Conservation (phyloP, 1,140 invertebrate species). For the Pentalonia nigronervosa region DNA sequence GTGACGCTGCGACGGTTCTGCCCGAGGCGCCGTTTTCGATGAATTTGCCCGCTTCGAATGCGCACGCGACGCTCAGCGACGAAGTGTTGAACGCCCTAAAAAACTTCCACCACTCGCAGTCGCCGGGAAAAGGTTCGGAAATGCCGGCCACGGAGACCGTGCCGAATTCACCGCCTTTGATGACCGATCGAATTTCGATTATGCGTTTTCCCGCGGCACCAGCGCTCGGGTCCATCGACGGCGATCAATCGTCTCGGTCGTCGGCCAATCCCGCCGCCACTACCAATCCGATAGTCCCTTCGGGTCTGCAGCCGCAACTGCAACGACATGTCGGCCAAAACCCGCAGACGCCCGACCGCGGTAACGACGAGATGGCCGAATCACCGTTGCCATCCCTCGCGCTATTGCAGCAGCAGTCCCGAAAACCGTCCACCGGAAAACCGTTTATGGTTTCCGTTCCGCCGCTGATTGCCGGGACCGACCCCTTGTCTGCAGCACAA, state of each 20-base stretch:
- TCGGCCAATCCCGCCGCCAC: not conserved
- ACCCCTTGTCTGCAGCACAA: too few species aligned
- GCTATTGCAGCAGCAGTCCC: not conserved
- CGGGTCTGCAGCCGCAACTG: not conserved
- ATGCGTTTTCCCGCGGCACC: not conserved
- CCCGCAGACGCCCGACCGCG: not conserved
- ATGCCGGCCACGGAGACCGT: not conserved
- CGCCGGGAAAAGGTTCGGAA: not conserved
- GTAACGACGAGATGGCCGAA: not conserved
- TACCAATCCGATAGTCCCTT: not conserved
- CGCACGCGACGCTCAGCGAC: not conserved
- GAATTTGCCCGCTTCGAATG: not conserved
- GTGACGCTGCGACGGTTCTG: too few species aligned
- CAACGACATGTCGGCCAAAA: not conserved
- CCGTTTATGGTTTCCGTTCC: not conserved
- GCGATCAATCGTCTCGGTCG: too few species aligned
- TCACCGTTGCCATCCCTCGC: too few species aligned
- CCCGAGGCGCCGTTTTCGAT: not conserved
- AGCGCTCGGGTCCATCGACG: too few species aligned
- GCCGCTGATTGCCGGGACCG: too few species aligned
- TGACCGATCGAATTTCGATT: not conserved
- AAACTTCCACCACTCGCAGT: not conserved
- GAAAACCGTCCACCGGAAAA: not conserved
- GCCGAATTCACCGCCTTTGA: not conserved
- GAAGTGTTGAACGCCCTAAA: not conserved